phyloP scores from a whole-genome alignment of 2,113 vertebrate genomes.

The Leptocoma aspasia region DNA sequence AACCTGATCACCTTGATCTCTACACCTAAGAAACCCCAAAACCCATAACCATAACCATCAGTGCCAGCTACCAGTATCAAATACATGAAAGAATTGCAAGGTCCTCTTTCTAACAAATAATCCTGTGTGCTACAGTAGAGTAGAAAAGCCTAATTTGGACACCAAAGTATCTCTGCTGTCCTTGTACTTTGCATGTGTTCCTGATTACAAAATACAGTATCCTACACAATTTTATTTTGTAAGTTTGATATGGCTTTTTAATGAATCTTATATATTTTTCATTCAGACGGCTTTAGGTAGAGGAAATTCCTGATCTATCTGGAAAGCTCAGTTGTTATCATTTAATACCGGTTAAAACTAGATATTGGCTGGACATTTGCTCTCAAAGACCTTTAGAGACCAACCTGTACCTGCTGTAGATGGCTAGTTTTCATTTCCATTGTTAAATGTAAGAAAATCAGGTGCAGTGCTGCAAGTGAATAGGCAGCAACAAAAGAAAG shows the following conservation, averaged over 20 bases:
- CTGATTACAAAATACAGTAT: neutral
- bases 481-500: neutral
- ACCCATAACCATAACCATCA: neutral
- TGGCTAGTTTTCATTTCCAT: neutral
- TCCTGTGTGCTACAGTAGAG: neutral
- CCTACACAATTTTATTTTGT: neutral
- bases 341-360: neutral
- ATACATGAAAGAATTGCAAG: neutral
- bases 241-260: neutral
- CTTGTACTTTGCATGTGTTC: neutral
- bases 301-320: neutral
- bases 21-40: neutral
- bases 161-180: neutral
- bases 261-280: neutral
- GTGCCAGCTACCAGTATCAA: neutral
- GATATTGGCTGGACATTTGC: neutral
- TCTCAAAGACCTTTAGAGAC: neutral
- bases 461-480: neutral
- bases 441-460: neutral
- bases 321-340: neutral
- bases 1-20: neutral
- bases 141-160: neutral
- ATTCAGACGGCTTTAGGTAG: neutral
- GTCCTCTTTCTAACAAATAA: neutral
- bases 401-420: neutral